Base-by-base conservation (phyloP, 1,140 invertebrate genomes). In the Nasonia longicornis region DNA sequence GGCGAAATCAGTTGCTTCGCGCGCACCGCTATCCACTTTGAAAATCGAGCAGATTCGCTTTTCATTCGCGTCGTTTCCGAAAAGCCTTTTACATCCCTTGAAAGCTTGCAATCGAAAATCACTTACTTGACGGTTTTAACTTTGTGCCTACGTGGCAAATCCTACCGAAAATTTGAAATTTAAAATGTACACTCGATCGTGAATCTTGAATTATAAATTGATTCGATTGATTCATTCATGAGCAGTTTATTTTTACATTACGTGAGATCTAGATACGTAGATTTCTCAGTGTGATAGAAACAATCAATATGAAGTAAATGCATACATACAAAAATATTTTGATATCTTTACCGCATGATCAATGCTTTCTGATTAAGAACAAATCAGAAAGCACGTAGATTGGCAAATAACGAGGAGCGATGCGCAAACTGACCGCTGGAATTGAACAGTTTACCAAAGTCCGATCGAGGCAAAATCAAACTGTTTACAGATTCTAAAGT, bases 31-130 rank as follows among this genome's bases (percentile, higher is more conserved):
- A 3, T 35, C 16, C 10, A 63, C n/a, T 72, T 66, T n/a, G 12
- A 74, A 20, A 74, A 80, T 80, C 63, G 22, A 80, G 48, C 22
- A 35, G 63, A 75, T 80, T 74, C 58, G 45, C 63, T 80, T 76
- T 76, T 81, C 73, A 70, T 69, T 66, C 52, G 63, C 22, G 2
- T 26, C 42, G 22, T 48, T 76, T 20, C 70, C 7, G 0, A 48
- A 6, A 10, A 20, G 3, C 42, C 22, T 35, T 26, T 71, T 16
- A 11, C 26, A 26, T 72, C 10, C 3, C 16, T 45, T 45, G 52
- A 58, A 58, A 58, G 20, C 20, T 58, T n/a, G 20, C 6, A 14
- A n/a, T 58, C 16, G 52, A 20, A n/a, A 58, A n/a, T 58, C 16
- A 58, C 52, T 58, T 52, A 8, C 7, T 0, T 42, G 48, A 16